phyloP scores from a whole-genome alignment of 2,113 vertebrate genomes.

The Eulacestoma nigropectus region DNA sequence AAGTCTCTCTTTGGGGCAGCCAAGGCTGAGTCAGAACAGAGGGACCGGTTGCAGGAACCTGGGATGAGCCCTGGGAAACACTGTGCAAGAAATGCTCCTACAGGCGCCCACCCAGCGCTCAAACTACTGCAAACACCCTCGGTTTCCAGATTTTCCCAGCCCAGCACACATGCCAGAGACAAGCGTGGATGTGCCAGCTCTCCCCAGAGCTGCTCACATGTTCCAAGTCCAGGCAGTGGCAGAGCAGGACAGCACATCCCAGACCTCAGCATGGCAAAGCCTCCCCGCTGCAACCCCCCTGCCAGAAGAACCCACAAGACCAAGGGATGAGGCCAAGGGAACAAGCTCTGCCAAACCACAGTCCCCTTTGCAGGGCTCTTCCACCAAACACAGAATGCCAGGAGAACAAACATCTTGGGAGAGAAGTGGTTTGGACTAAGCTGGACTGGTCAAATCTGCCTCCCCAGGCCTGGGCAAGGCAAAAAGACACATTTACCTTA shows the following conservation, averaged over 20 bases:
- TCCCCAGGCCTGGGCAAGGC: not conserved
- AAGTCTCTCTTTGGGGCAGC: not conserved
- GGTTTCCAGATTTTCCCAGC: not conserved
- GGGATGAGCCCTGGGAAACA: not conserved
- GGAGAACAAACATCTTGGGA: not conserved
- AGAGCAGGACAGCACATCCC: not conserved
- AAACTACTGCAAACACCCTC: not conserved
- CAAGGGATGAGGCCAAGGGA: fast-evolving
- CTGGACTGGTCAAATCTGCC: not conserved
- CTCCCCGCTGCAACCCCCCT: not conserved
- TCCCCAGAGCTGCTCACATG: not conserved
- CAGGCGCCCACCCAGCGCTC: not conserved
- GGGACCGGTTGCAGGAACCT: not conserved
- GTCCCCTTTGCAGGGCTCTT: not conserved
- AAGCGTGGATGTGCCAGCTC: not conserved
- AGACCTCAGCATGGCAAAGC: not conserved
- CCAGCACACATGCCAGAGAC: not conserved
- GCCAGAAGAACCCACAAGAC: not conserved
- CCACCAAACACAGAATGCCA: not conserved
- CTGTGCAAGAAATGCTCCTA: not conserved
- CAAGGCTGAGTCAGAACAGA: not conserved
- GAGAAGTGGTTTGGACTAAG: not conserved
- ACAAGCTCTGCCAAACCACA: fast-evolving
- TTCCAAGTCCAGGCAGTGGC: not conserved
- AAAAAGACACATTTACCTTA: not conserved